Evolutionary conservation across 92 coral and sea anemone species (phyloP), one percentile per base, ranked within the genome.

Genomic region (Epizoanthus stellaris): DNA sequence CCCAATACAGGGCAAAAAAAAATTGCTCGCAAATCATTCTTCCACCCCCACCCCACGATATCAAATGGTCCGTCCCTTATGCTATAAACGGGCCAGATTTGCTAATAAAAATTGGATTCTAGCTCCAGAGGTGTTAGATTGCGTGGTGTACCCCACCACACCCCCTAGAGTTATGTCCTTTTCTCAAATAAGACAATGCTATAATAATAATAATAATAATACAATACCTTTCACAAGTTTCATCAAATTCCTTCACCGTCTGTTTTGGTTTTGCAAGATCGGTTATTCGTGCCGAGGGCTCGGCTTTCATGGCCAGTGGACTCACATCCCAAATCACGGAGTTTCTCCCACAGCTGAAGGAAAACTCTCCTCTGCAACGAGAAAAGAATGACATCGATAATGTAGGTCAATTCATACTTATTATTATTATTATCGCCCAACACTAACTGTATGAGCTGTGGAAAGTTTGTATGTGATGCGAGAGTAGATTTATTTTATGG

Each of bases 261-360:
- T 89, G 81, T 74, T 95, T 95, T 15, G 91, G 93, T 66, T 90
- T 91, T 21, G 98, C 98, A 57, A 95, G 81, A 76, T 94, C 93
- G 53, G 68, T 80, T 77, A 95, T 93, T 66, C 98, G 91, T 62
- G 86, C 83, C 40, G 95, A 87, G 30, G 95, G 90, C 6, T 88
- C 90, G 45, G 92, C 92, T 57, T 88, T 94, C 91, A 89, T 85
- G 25, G 98, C 98, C 60, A 88, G 67, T 5, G 98, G 98, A 38
- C 95, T 93, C 1, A 94, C 93, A 30, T 91, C 88, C 91, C 93
- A 92, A 38, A 94, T 85, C 38, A 94, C 88, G 20, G 95, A 91
- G 11, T 82, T 84, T 19, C 98, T 90, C 15, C 98, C 98, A 75
- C 98, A 94, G 90, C 98, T 94, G 60, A 87, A 91, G 6, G 80